Evolutionary conservation across 2,113 vertebrate species (phyloP).

Genomic region (Orthonyx spaldingii): DNA sequence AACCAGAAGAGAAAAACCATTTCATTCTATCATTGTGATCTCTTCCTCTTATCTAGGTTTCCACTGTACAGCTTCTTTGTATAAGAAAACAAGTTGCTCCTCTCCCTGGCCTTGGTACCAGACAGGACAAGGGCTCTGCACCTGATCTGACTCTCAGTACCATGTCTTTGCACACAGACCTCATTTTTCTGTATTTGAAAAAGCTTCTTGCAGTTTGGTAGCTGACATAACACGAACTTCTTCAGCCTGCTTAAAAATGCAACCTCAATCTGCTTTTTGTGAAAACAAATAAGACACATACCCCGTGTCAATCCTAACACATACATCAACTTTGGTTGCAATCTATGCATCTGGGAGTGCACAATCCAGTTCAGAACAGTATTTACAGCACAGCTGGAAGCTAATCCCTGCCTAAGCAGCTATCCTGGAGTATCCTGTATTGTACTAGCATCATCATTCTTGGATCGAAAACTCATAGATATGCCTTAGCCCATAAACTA

Average conservation of each 20-base stretch:
- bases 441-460: not conserved
- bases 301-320: not conserved
- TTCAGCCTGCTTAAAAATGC: not conserved
- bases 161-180: not conserved
- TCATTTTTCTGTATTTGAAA: not conserved
- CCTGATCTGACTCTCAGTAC: not conserved
- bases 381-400: slow-evolving; percentile 31
- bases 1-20: not conserved
- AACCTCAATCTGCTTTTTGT: not conserved
- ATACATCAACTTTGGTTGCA: not conserved
- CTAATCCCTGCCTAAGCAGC: slow-evolving; percentile 41
- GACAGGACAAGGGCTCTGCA: not conserved
- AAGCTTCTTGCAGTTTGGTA: not conserved
- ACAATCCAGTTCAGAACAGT: not conserved
- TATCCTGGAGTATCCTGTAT: not conserved
- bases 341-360: not conserved
- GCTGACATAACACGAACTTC: not conserved
- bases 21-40: not conserved
- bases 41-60: not conserved
- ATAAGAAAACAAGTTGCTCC: not conserved
- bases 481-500: not conserved
- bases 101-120: not conserved
- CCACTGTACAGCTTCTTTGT: not conserved
- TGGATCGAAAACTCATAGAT: slow-evolving; percentile 27
- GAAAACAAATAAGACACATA: not conserved